Base-by-base conservation (phyloP, 2,113 vertebrate genomes). In the Pimephales promelas region DNA sequence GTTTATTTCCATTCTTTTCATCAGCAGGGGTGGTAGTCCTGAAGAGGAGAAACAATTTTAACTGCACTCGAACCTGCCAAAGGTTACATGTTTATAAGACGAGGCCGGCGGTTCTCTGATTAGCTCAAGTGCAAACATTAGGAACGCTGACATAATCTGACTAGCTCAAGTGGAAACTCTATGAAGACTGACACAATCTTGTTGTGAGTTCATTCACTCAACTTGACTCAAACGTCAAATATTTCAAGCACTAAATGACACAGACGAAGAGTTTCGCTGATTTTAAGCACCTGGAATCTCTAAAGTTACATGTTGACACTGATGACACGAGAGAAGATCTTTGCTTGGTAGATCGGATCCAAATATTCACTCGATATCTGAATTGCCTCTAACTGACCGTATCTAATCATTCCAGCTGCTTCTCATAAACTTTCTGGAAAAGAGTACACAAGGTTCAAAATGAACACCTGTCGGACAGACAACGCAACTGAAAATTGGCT, bases 91-190 rank as follows among this genome's bases (percentile, higher is more conserved):
- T 72, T 84, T n/a, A 36, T 43, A 68, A 81, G 47, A 13, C 10
- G 74, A 70, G 7, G 40, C 22, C 43, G 18, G 70, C 26, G 73
- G 76, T 31, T 80, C 85, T 59, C 18, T 83, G 76, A 86, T 59
- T 83, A 57, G 31, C 56, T 72, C 45, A 79, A 86, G 81, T 83
- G 68, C 36, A 79, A 54, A 52, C 36, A 36, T 80, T 76, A 73
- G 59, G 76, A 86, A 78, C 36, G 24, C 59, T 59, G 85, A 75
- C 77, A 73, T 83, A 59, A 80, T 80, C 78, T 68, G 45, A 83
- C 47, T 57, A 40, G 59, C 20, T 79, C 28, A 77, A 86, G 78
- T 77, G 43, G n/a, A 81, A 47, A 81, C 16, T 4, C 57, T 54
- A 74, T 81, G 71, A 86, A 68, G 28, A 76, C n/a, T 71, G 82